These are phyloP conservation scores for Falco punctatus DNA, from an alignment of 2,113 vertebrate species.

Conservation along the genomic window DNA sequence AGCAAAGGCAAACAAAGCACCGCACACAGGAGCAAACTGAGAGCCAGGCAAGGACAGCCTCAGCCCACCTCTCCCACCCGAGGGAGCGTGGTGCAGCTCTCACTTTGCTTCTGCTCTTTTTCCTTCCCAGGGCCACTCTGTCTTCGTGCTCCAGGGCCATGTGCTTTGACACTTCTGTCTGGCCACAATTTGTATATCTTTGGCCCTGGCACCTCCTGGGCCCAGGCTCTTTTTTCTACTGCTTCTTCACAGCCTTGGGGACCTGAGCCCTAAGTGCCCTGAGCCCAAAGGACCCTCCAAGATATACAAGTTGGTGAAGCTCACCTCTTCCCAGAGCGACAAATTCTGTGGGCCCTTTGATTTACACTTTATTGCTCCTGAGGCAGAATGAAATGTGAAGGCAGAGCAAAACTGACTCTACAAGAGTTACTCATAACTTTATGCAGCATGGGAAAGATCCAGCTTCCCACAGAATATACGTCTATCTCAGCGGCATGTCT, in stretches of 20 bases:
- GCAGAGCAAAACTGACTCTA: neutral
- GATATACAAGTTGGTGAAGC: neutral
- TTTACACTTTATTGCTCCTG: neutral
- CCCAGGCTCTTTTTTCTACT: neutral
- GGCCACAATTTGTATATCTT: neutral
- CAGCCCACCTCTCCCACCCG: rapidly evolving
- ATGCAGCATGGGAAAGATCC: neutral
- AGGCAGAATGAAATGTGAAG: neutral
- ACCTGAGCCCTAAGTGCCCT: neutral
- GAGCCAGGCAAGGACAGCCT: neutral
- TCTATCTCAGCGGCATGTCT: neutral
- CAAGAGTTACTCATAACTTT: rapidly evolving
- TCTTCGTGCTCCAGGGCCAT: too few species aligned
- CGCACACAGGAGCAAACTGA: rapidly evolving
- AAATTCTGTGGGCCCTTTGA: neutral
- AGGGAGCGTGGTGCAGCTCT: neutral
- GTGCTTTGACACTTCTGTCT: neutral
- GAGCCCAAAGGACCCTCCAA: neutral
- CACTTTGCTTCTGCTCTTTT: neutral
- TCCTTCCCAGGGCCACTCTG: neutral
- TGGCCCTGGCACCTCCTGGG: neutral
- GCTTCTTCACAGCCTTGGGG: neutral
- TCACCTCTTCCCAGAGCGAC: neutral
- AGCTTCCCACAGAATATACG: neutral
- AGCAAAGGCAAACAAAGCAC: neutral